These are phyloP conservation scores for Cabera pusaria DNA, from an alignment of 2,888 invertebrate species.

Conservation along the genomic window DNA sequence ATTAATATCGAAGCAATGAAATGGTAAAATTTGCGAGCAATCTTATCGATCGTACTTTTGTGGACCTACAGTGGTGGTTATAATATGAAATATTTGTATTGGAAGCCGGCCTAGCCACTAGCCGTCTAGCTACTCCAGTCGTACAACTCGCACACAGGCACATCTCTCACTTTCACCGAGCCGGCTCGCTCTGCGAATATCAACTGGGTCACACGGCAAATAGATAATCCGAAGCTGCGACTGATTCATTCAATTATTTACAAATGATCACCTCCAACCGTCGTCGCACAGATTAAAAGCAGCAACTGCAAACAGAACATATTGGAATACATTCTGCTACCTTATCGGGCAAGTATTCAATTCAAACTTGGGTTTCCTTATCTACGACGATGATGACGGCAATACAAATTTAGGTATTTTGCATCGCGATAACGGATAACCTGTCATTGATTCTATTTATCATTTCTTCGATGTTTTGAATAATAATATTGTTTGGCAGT, in stretches of 20 bases:
- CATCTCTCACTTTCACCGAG: constrained; percentile 74
- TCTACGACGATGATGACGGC: constrained; percentile 32
- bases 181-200: constrained; percentile 44
- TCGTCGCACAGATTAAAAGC: constrained; percentile 5
- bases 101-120: constrained; percentile 27
- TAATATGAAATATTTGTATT: constrained; percentile 71
- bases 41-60: constrained; percentile 56
- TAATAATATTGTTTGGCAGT: constrained; percentile 7
- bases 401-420: constrained; percentile 32
- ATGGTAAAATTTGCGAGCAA: constrained; percentile 43
- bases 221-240: constrained; percentile 42
- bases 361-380: constrained; percentile 36
- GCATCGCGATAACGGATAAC: constrained; percentile 35
- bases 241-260: constrained; percentile 38
- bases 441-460: constrained; percentile 18
- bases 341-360: constrained; percentile 41
- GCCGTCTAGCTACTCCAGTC: constrained; percentile 50
- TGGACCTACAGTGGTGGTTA: constrained; percentile 47
- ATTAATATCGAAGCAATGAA: constrained; percentile 51
- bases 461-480: constrained; percentile 27
- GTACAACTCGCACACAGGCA: constrained; percentile 47
- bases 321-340: constrained; percentile 34
- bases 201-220: constrained; percentile 59
- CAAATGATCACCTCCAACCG: constrained; percentile 28
- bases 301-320: constrained; percentile 31